Percentiles rank a stretch among this genome's conserved stretches.
phyloP scores from a whole-genome alignment of 1,140 invertebrate genomes.

The Diachasmimorpha longicaudata region DNA sequence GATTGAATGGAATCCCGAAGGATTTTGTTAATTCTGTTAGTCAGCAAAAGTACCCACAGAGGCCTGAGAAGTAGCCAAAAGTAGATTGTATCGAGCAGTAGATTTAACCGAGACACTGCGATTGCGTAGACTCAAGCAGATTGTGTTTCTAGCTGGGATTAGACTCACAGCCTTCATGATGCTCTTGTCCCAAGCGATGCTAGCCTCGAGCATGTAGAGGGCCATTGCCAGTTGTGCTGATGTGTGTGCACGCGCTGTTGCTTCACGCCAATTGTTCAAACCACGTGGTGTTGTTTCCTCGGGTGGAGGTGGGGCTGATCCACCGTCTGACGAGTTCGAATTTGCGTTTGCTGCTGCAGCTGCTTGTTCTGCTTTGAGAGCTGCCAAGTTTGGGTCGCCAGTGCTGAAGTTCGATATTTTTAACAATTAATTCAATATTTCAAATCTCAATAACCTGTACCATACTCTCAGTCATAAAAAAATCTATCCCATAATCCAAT shows the following conservation, averaged over 20 bases:
- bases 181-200: slow-evolving; percentile 97
- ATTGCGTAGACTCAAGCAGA: slow-evolving; percentile 44
- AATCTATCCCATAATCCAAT: no score
- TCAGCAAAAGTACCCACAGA: slow-evolving; percentile 60
- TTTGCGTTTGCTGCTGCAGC: slow-evolving; percentile 48
- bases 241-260: slow-evolving; percentile 79
- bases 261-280: slow-evolving; percentile 87
- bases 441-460: no score
- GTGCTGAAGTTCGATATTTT: slow-evolving; percentile 52
- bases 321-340: slow-evolving; percentile 50
- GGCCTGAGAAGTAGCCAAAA: slow-evolving; percentile 58
- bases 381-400: slow-evolving; percentile 65
- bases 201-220: slow-evolving; percentile 86
- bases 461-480: no score
- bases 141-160: slow-evolving; percentile 14
- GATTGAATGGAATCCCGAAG: no score
- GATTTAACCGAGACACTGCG: neutral
- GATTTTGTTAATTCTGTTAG: slow-evolving; percentile 43
- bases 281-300: slow-evolving; percentile 69
- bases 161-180: slow-evolving; percentile 96
- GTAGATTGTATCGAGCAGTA: slow-evolving; percentile 48
- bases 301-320: slow-evolving; percentile 39
- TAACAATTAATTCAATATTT: no score
- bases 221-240: slow-evolving; percentile 91
- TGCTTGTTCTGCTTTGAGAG: slow-evolving; percentile 62